A percentile compares a stretch with the other conserved stretches of the same genome.
These are phyloP conservation scores for Eueremaeus valkanovi DNA, from an alignment of 2,888 invertebrate species.

Conservation along the genomic window DNA sequence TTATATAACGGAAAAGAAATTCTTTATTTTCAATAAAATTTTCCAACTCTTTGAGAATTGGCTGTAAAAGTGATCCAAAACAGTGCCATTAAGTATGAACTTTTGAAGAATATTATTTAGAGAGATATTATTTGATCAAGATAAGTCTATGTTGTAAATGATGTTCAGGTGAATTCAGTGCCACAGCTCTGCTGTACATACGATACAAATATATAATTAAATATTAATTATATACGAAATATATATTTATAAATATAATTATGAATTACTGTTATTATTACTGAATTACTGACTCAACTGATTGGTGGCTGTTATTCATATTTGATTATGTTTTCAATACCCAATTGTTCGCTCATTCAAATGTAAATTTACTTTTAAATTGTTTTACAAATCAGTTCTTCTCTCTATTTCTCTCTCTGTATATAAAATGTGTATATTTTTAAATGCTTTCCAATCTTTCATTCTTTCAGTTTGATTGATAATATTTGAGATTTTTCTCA, in stretches of 20 bases:
- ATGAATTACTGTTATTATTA: neutral
- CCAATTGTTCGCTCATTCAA: neutral
- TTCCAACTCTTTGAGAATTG: neutral
- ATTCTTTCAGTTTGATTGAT: neutral
- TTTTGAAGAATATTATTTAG: neutral
- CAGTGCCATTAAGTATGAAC: slow-evolving; percentile 13
- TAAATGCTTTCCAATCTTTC: neutral
- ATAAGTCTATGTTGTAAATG: neutral
- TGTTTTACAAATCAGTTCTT: neutral
- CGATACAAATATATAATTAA: neutral
- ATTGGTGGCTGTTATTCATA: slow-evolving; percentile 26
- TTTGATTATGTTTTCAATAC: neutral
- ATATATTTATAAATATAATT: neutral
- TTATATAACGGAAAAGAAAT: neutral
- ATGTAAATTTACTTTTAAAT: neutral
- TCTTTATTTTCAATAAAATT: too few relatives aligned
- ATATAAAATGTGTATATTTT: neutral
- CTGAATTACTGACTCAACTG: neutral
- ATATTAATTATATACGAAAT: neutral
- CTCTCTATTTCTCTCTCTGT: neutral
- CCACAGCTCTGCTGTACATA: slow-evolving; percentile 23
- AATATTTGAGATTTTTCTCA: neutral
- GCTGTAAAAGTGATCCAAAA: slow-evolving; percentile 24
- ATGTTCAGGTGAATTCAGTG: slow-evolving; percentile 33
- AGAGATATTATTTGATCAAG: neutral